These are phyloP conservation scores for Eupithecia abbreviata DNA, from an alignment of 2,888 invertebrate species.

Conservation along the genomic window DNA sequence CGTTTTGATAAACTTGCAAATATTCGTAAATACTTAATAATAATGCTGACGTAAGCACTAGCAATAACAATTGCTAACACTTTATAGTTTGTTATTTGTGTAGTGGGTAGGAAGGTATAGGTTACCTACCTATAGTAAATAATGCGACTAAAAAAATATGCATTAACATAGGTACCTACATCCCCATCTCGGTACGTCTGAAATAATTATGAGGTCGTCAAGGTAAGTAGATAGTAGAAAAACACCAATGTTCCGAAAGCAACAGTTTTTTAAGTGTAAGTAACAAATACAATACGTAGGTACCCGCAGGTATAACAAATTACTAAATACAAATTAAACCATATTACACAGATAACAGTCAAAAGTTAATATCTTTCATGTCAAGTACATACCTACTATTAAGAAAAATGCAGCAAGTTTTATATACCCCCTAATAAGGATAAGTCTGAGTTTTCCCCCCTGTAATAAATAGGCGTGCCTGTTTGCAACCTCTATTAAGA, in stretches of 20 bases:
- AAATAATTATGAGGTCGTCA: background rate
- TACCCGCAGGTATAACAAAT: background rate
- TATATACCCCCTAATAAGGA: background rate
- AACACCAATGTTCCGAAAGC: background rate
- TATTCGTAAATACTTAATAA: background rate
- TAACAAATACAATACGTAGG: background rate
- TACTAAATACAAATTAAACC: background rate
- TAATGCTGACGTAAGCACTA: background rate
- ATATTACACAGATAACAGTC: background rate
- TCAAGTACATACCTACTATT: background rate
- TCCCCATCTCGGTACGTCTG: background rate
- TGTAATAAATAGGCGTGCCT: no score
- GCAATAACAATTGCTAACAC: background rate
- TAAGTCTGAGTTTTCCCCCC: background rate
- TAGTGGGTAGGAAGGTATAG: background rate
- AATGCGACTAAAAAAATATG: background rate
- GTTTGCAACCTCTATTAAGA: background rate
- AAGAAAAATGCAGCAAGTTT: background rate
- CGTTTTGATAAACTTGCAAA: no score
- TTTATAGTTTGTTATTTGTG: background rate
- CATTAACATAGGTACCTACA: background rate
- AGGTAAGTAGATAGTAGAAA: background rate
- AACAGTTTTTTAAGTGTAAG: background rate
- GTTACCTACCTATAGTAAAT: background rate
- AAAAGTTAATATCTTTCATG: background rate